Evolutionary conservation across 2,113 vertebrate genomes (phyloP), one percentile per base, ranked within the genome.

Genomic region (Hoplias malabaricus): DNA sequence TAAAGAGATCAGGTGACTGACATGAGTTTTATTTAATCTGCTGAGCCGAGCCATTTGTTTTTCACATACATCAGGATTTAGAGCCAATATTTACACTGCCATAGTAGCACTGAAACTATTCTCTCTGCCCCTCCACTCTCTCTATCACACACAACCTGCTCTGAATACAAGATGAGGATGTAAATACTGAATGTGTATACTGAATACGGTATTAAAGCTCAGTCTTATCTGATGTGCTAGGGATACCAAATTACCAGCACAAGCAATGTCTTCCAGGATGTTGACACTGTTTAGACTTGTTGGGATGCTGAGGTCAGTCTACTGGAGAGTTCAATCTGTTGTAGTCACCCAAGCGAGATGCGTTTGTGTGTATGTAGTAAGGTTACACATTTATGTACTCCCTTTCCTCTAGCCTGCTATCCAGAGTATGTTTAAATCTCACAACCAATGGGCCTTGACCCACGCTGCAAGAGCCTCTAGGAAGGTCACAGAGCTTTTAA

Each of bases 81-180:
- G 71, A 62, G 57, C 48, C 43, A 75, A 69, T 70, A 62, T 70
- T 31, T 54, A 62, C 5, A 19, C 1, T 33, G 57, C 38, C 8
- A n/a, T 59, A 70, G 27, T 38, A 63, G n/a, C 10, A 23, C 40
- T 66, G 36, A 25, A 48, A 31, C 31, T 67, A 5, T 70, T 68
- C 34, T 73, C 34, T 54, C 63, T 66, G n/a, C 2, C 62, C 27
- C 57, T 21, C 54, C 54, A n/a, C 2, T 48, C 16, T 19, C 31
- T 66, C 4, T 67, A 65, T 46, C 46, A 2, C 57, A 61, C 13
- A 33, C 33, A n/a, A 62, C 57, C 76, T 46, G 11, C 42, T 66
- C 14, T 29, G 36, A 83, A 87, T 82, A 71, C 72, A 78, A 78
- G 83, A 84, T 84, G 80, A 77, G 84, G 80, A 80, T 80, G 80